These are phyloP conservation scores for Acipenser oxyrinchus DNA, from an alignment of 2,797 vertebrate species.

Conservation along the genomic window DNA sequence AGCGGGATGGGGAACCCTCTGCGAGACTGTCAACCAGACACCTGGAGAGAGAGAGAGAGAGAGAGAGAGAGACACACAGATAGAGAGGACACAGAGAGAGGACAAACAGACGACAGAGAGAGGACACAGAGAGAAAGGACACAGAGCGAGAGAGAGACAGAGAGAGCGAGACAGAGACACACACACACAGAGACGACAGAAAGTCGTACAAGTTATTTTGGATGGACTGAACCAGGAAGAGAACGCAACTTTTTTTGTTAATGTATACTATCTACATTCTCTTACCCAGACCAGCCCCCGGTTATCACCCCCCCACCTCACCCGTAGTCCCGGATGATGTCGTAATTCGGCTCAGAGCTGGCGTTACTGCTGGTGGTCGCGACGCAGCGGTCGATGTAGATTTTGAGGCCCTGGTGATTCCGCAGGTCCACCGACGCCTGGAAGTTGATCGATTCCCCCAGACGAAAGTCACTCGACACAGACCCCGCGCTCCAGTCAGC, in stretches of 20 bases:
- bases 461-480: constrained; percentile 1
- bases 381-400: constrained; percentile 12
- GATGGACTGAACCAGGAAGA: too few species aligned
- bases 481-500: constrained; percentile 5
- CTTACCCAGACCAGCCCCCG: neutral
- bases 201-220: too few species aligned
- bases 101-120: too few species aligned
- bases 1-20: neutral
- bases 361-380: neutral
- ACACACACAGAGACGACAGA: too few species aligned
- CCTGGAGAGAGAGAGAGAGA: neutral
- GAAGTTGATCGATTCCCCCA: constrained; percentile 10
- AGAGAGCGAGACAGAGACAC: too few species aligned
- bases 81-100: too few species aligned
- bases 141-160: too few species aligned
- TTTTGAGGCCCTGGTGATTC: constrained; percentile 1
- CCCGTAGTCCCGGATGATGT: constrained; percentile 13
- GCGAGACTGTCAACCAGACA: constrained; percentile 11
- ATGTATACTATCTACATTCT: neutral
- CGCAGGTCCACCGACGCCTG: constrained; percentile 7
- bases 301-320: neutral
- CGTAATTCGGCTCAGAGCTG: neutral
- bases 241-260: neutral
- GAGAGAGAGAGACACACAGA: too few species aligned
- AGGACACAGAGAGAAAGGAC: too few species aligned